Evolutionary conservation across 2,888 invertebrate species (phyloP), one percentile per base, ranked within the genome.

Genomic region (Parelbella ahira): DNA sequence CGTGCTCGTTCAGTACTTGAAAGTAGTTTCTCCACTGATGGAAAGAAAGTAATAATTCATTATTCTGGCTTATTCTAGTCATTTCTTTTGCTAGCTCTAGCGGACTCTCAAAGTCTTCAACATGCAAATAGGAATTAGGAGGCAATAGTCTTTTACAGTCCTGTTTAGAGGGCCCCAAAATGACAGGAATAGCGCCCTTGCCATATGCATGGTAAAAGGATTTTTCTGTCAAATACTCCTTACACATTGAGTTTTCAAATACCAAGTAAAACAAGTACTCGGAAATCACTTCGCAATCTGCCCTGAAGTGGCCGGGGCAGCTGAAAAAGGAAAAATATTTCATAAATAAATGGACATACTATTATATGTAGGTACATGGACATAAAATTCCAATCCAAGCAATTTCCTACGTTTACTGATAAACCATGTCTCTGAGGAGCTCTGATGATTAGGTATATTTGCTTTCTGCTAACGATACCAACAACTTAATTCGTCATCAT

Each of bases 191-290:
- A 0, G 91, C 81, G 7, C 88, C 87, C 63, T 91, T 92, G 1
- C 71, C 57, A 53, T 89, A 92, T 0, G 90, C 91, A 51, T 93
- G 88, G 83, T 91, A 90, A 72, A 90, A 93, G 0, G 89, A 61
- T 63, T 93, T 93, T 59, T 93, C 93, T 0, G 93, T 93, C 28
- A 93, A 68, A 54, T 93, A 93, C 59, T 93, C 91, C 3, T 80
- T 78, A 58, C 93, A 93, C 52, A 90, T 89, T 0, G 91, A 89
- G 59, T 93, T 93, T 67, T 93, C 93, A 49, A 93, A 90, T 0
- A 92, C 89, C 24, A 93, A 65, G 56, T 93, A 93, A 63, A 93
- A 93, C 53, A 91, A 79, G 64, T 93, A 93, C 4, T 83, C 55
- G 0, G 81, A 68, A 25, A 93, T 67, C 3, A 68, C 50, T 1